Percentiles rank a stretch among this genome's conserved stretches.
phyloP scores from a whole-genome alignment of 2,113 vertebrate genomes.

The Mastomys coucha region DNA sequence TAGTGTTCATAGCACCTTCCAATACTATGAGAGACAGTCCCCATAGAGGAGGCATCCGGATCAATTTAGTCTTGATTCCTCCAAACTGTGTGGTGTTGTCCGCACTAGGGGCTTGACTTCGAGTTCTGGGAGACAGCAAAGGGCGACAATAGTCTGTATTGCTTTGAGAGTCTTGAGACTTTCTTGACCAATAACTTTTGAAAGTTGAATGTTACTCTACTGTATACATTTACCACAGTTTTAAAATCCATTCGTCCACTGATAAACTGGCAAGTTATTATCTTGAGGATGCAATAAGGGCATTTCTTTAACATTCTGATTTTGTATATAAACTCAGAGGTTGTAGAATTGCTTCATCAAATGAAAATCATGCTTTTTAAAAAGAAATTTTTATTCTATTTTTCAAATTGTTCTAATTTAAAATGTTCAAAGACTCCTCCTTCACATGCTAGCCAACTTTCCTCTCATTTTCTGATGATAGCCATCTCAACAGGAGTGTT shows the following conservation, averaged over 20 bases:
- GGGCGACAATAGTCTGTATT: background rate
- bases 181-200: background rate
- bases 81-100: background rate
- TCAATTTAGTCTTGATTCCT: background rate
- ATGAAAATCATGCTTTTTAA: background rate
- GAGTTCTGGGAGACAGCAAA: background rate
- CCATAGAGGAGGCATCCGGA: background rate
- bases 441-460: background rate
- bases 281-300: background rate
- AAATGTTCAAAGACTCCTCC: background rate
- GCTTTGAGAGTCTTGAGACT: background rate
- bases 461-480: background rate
- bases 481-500: background rate
- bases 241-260: background rate
- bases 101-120: background rate
- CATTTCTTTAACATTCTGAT: background rate
- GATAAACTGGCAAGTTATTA: background rate
- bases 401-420: background rate
- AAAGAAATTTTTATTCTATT: background rate
- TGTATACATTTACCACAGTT: background rate
- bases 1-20: background rate
- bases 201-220: background rate
- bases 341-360: background rate
- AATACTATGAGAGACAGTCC: background rate
- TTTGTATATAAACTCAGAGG: background rate